Base-by-base conservation (phyloP, 2,888 invertebrate species). In the Cyaniris semiargus region DNA sequence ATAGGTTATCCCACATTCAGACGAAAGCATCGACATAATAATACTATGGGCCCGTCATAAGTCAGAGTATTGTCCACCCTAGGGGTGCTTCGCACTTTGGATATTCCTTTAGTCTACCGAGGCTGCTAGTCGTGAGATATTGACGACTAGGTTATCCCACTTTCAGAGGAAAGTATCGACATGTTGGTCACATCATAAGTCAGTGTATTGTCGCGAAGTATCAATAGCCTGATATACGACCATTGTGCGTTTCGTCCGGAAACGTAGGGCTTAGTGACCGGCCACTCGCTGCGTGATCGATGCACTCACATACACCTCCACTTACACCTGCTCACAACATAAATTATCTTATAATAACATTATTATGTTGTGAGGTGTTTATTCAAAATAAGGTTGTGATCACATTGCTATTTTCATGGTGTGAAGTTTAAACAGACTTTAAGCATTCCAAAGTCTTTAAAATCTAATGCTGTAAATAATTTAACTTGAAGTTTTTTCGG, bases 341-440 rank as follows among this genome's bases (percentile, higher is more conserved):
- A 93, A 93, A 93, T 93, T 92, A 93, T 93, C 92, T 93, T 92
- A 92, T 93, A 93, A 91, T 92, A 93, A 93, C 91, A 93, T 92
- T 90, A 93, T 93, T 91, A 93, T 92, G 91, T 92, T 72, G 34
- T 38, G 38, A 71, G 21, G 38, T 71, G 71, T 71, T 71, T 71
- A 38, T 38, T 10, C 38, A 34, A 38, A 71, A n/a, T 71, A 71
- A 66, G 31, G 66, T 27, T 66, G 66, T 27, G 66, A 31, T 27
- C 66, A 66, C 66, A 15, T 6, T 18, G 15, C 1, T 66, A 18
- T 27, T 66, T 66, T 66, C 7, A 15, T 58, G 6, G n/a, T 70
- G 7, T 27, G n/a, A 21, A 31, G 15, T 0, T 1, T 15, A 2
- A 15, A 48, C 48, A 48, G 15, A 4, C 48, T 15, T 48, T 38